These are phyloP conservation scores for Meliscaeva auricollis DNA, from an alignment of 2,888 invertebrate genomes.

Conservation along the genomic window DNA sequence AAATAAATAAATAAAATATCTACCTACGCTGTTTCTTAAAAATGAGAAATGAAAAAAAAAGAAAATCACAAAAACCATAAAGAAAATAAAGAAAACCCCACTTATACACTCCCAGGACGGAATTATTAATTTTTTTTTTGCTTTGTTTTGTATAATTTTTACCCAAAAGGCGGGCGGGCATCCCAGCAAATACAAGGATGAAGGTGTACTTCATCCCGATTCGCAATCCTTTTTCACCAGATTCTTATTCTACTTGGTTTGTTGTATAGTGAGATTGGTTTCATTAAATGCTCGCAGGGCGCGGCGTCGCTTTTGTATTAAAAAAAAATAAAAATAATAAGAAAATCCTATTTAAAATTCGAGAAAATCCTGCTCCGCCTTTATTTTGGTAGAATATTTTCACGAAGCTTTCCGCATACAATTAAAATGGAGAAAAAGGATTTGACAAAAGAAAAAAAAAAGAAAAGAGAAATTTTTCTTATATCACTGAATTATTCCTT, in stretches of 20 bases:
- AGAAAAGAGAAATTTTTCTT: not conserved
- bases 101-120: slow-evolving; percentile 26
- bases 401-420: slow-evolving; percentile 36
- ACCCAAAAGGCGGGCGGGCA: not conserved
- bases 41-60: slow-evolving; percentile 36
- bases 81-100: slow-evolving; percentile 38
- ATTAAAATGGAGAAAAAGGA: slow-evolving; percentile 40
- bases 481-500: slow-evolving; percentile 10
- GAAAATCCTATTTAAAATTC: slow-evolving; percentile 71
- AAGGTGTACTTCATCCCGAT: slow-evolving; percentile 36
- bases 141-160: slow-evolving; percentile 27
- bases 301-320: not conserved
- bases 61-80: slow-evolving; percentile 19
- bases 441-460: slow-evolving; percentile 1
- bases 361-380: slow-evolving; percentile 56
- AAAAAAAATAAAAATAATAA: slow-evolving; percentile 57
- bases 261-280: slow-evolving; percentile 23
- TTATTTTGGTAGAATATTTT: slow-evolving; percentile 14
- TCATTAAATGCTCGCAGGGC: slow-evolving; percentile 53
- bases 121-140: slow-evolving; percentile 44
- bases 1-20: slow-evolving; percentile 34
- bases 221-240: slow-evolving; percentile 66
- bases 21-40: slow-evolving; percentile 29
- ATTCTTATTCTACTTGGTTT: not conserved
- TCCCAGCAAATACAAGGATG: slow-evolving; percentile 21